Evolutionary conservation across 2,888 invertebrate species (phyloP), one percentile per base, ranked within the genome.

Genomic region (Anticlea derivata): DNA sequence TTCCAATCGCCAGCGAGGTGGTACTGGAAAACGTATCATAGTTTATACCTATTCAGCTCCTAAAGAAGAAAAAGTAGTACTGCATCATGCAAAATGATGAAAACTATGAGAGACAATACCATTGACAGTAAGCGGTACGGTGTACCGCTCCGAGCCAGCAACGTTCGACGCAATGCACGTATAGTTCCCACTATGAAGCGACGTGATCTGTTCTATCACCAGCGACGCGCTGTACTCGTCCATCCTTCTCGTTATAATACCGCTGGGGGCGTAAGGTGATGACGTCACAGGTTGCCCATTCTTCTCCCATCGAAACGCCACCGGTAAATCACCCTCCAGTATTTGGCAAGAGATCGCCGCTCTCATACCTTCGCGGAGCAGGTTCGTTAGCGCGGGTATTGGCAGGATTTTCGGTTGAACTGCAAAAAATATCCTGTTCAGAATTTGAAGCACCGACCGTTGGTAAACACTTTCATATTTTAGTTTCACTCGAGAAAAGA

Each of bases 141-240:
- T 94, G 70, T 94, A 95, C 56, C 93, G 91, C 70, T 96, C 96
- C 2, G 93, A 92, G 7, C 96, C 97, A 7, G 97, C 97, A 13
- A 96, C 93, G 85, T 97, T 97, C 38, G 94, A 94, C n/a, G 96
- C 96, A 44, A 96, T 94, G 82, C 97, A 97, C n/a, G 97, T 96
- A 78, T 97, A 97, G 85, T 96, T 97, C 72, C 98, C 97, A 68
- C 95, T 96, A 79, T 97, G 96, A 41, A 94, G 92, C 22, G 97
- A 96, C 47, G 94, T 94, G 57, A 97, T 95, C 78, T 95, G 94
- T 74, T 97, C 97, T 68, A 97, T 96, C 66, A 96, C 95, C 63
- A 97, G 91, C 39, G 95, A 95, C 29, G 96, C 95, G 37, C 97
- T 95, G 82, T 96, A 97, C 75, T 96, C 96, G 78, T 97, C 97